Conservation (phyloP, 2,888 invertebrate species). For the Galeopsomyia nigrocyanea region DNA sequence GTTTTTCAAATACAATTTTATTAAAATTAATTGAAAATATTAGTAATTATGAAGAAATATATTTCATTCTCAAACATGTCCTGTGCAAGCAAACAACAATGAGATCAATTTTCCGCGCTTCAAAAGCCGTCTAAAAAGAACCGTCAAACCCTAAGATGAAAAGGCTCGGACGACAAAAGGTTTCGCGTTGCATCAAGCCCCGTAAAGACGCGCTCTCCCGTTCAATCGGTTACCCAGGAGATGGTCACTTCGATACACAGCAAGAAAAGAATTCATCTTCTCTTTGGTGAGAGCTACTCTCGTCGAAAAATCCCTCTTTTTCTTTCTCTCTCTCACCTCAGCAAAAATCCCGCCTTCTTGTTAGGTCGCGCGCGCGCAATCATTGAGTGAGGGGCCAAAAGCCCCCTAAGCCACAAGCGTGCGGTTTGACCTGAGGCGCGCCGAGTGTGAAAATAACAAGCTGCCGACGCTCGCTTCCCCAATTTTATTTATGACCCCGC, state of each 20-base stretch:
- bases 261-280: not conserved
- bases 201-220: slow-evolving; percentile 42
- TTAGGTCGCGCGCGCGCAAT: slow-evolving; percentile 49
- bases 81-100: too few relatives aligned
- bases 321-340: slow-evolving; percentile 48
- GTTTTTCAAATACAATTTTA: too few relatives aligned
- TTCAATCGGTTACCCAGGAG: slow-evolving; percentile 59
- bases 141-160: too few relatives aligned
- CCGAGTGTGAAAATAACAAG: slow-evolving; percentile 67
- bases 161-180: slow-evolving; percentile 31
- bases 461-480: slow-evolving; percentile 52
- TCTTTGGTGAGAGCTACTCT: slow-evolving; percentile 50
- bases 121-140: too few relatives aligned
- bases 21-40: too few relatives aligned
- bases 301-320: slow-evolving; percentile 36
- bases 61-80: too few relatives aligned
- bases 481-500: slow-evolving; percentile 57
- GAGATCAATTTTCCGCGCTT: too few relatives aligned
- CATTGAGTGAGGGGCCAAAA: slow-evolving; percentile 54
- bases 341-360: slow-evolving; percentile 59
- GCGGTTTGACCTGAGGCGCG: slow-evolving; percentile 51
- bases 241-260: slow-evolving; percentile 63
- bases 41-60: too few relatives aligned
- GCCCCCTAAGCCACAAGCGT: slow-evolving; percentile 45
- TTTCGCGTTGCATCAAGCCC: slow-evolving; percentile 31